Base-by-base conservation (phyloP, 2,888 invertebrate genomes). In the Cecidostiba fungosa region DNA sequence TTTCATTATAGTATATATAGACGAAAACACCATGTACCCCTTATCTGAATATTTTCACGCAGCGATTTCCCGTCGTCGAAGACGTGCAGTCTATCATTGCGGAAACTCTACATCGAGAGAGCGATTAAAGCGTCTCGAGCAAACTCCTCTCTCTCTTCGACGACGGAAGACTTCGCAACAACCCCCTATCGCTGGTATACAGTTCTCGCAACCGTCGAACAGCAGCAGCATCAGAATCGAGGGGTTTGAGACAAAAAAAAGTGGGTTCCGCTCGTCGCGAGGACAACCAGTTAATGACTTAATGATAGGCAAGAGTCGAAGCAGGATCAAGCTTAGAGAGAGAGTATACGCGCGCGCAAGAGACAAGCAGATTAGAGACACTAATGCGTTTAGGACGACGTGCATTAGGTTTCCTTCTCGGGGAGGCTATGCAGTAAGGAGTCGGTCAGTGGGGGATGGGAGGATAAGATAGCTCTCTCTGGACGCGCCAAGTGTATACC, bases 281-380 rank as follows among this genome's bases (percentile, higher is more conserved):
- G 88, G 89, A 89, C 89, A 89, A 89, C 87, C 89, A 88, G 89
- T 90, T 91, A 90, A 91, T 88, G 89, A 90, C 89, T 89, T 89
- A 89, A 89, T 89, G 90, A 90, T 88, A 89, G 88, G 86, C 87
- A 82, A 88, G 87, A 59, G 54, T 59, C 78, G 82, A 84, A 80
- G 54, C 23, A 59, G 23, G 54, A 59, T 59, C 54, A n/a, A 8
- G 23, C 54, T 59, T 59, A 23, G 54, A 59, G 85, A 23, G 54
- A 59, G 85, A 89, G 50, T 8, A 59, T 43, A 59, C 54, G 54
- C 54, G 85, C 82, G 12, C 10, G 87, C 85, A 77, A 88, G 89
- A 88, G 89, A 88, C 89, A 90, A 91, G 88, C 87, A 89, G 89
- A 91, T 91, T 91, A 91, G 89, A 91, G 89, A 89, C 89, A 87